A percentile compares a stretch with the other conserved stretches of the same genome.
These are phyloP conservation scores for Phasia obesa DNA, from an alignment of 2,888 invertebrate species.

Conservation along the genomic window DNA sequence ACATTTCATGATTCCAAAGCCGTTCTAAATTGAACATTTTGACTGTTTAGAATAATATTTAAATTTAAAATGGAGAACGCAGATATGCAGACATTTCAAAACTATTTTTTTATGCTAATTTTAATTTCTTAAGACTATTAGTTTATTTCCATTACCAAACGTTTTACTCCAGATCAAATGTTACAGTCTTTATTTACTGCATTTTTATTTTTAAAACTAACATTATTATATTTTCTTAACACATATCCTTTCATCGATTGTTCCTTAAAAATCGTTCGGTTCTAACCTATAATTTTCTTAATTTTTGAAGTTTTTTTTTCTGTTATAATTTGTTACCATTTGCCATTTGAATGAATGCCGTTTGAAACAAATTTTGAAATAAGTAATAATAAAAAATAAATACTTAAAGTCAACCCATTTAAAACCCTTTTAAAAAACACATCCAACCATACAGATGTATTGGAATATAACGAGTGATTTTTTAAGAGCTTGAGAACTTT, in stretches of 20 bases:
- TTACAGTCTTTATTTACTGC: too few relatives aligned
- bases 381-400: conserved; percentile 35
- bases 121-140: too few relatives aligned
- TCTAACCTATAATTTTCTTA: conserved; percentile 62
- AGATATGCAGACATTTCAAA: too few relatives aligned
- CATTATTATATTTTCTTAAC: not conserved
- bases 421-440: conserved; percentile 49
- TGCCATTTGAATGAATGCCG: conserved; percentile 52
- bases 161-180: too few relatives aligned
- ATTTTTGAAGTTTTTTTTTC: conserved; percentile 36
- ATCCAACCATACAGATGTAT: conserved; percentile 25
- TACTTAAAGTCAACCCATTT: conserved; percentile 57
- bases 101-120: too few relatives aligned
- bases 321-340: conserved; percentile 13
- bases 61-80: too few relatives aligned
- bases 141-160: too few relatives aligned
- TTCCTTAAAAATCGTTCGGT: conserved; percentile 46
- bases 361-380: conserved; percentile 52
- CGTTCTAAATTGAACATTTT: too few relatives aligned
- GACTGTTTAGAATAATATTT: too few relatives aligned
- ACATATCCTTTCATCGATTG: conserved; percentile 33
- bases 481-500: too few relatives aligned
- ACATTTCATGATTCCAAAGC: too few relatives aligned
- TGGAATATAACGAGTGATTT: too few relatives aligned
- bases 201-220: not conserved